Percentiles rank a stretch among this genome's conserved stretches.
These are phyloP conservation scores for Cryptus armator DNA, from an alignment of 2,888 invertebrate genomes.

Conservation along the genomic window DNA sequence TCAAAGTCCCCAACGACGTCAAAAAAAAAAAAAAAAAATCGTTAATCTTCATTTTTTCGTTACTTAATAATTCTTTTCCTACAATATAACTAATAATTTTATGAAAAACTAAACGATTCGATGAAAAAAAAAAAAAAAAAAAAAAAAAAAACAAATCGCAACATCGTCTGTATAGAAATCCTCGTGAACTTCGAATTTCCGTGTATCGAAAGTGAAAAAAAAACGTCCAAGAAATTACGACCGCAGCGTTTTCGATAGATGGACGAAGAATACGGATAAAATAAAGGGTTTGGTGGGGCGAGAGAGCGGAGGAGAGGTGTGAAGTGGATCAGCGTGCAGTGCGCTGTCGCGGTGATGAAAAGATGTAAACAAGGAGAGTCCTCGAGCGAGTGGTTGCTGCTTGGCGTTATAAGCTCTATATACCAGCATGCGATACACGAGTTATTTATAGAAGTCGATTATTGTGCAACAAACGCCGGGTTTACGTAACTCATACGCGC, in stretches of 20 bases:
- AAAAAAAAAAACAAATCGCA: neutral
- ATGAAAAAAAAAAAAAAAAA: neutral
- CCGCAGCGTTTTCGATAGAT: neutral
- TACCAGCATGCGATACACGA: slow-evolving; percentile 73
- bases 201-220: neutral
- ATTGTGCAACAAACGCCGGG: slow-evolving; percentile 83
- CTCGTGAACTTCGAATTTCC: neutral
- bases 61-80: too few relatives aligned
- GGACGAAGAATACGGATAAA: neutral
- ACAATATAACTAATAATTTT: neutral
- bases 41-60: neutral
- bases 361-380: slow-evolving; percentile 73
- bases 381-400: slow-evolving; percentile 27
- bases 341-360: slow-evolving; percentile 58
- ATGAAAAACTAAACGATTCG: neutral
- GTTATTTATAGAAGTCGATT: slow-evolving; percentile 83
- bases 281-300: too few relatives aligned
- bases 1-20: neutral
- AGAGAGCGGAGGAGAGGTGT: too few relatives aligned
- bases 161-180: neutral
- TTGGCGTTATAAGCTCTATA: slow-evolving; percentile 48
- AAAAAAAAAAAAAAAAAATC: neutral
- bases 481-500: slow-evolving; percentile 80
- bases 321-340: slow-evolving; percentile 21
- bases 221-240: neutral